A percentile compares a stretch with the other conserved stretches of the same genome.
Conservation (phyloP, 1,140 invertebrate genomes). For the Argopecten irradians region DNA sequence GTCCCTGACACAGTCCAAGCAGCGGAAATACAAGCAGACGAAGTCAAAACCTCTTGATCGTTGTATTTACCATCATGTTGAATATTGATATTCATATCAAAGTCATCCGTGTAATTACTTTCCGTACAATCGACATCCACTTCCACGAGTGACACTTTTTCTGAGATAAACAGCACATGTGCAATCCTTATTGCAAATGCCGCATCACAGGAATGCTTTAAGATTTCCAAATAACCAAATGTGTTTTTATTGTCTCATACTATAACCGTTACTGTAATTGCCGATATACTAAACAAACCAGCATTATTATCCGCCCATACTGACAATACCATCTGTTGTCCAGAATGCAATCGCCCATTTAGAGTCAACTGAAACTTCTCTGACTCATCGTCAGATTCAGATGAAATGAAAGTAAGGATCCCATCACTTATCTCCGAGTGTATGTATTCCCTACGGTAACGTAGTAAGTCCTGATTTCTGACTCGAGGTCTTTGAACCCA, state of each 20-base stretch:
- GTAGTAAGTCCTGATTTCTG: constrained; percentile 30
- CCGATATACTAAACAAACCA: constrained; percentile 23
- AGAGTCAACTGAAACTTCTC: not conserved
- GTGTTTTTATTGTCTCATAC: not conserved
- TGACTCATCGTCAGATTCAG: not conserved
- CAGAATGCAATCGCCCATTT: not conserved
- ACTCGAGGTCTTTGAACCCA: constrained; percentile 43
- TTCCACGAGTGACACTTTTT: constrained; percentile 21
- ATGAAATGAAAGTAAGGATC: not conserved
- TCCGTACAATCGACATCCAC: not conserved
- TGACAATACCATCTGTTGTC: constrained; percentile 30
- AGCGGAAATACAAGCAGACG: constrained; percentile 25
- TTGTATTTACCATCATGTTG: not conserved
- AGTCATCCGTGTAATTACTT: not conserved
- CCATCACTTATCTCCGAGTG: constrained; percentile 35
- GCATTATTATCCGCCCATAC: constrained; percentile 40
- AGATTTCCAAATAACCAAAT: constrained; percentile 33
- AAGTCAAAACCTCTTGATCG: not conserved
- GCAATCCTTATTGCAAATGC: constrained; percentile 45
- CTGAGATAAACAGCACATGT: constrained; percentile 39
- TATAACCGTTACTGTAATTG: constrained; percentile 31
- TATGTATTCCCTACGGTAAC: constrained; percentile 26
- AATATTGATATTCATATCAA: constrained; percentile 13
- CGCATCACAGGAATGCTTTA: constrained; percentile 42
- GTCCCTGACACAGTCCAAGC: not conserved